These are phyloP conservation scores for Boloria selene DNA, from an alignment of 2,888 invertebrate species.

Conservation along the genomic window DNA sequence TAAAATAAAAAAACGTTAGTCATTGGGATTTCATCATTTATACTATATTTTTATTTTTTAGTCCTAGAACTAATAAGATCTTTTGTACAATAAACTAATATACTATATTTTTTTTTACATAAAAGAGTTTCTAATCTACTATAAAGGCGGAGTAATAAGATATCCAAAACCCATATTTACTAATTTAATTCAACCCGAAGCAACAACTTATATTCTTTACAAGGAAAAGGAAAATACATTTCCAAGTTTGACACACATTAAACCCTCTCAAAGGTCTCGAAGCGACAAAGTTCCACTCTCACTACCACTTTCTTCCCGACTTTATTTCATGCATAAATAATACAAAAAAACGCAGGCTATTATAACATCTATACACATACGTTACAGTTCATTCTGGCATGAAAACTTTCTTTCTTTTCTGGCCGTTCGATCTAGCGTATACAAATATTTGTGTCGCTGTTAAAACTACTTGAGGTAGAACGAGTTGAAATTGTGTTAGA, in stretches of 20 bases:
- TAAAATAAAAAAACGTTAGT: no score
- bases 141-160: background rate
- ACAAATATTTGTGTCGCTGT: conserved; percentile 53
- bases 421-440: conserved; percentile 35
- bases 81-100: no score
- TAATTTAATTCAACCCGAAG: conserved; percentile 3
- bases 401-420: conserved; percentile 12
- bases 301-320: conserved; percentile 37
- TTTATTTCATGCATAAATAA: conserved; percentile 36
- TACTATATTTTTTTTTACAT: no score
- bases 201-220: conserved; percentile 2
- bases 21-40: no score
- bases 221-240: conserved; percentile 19
- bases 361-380: conserved; percentile 33
- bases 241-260: conserved; percentile 33
- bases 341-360: conserved; percentile 24
- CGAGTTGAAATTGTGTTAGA: conserved; percentile 46
- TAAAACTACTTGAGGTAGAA: conserved; percentile 58
- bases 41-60: no score
- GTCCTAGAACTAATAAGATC: no score
- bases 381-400: conserved; percentile 34
- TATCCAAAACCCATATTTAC: conserved; percentile 1
- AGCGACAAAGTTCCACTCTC: conserved; percentile 38
- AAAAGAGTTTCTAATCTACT: no score
- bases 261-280: conserved; percentile 27